Evolutionary conservation across 92 coral and sea anemone species (phyloP).

Genomic region (Epizoanthus scotinus): DNA sequence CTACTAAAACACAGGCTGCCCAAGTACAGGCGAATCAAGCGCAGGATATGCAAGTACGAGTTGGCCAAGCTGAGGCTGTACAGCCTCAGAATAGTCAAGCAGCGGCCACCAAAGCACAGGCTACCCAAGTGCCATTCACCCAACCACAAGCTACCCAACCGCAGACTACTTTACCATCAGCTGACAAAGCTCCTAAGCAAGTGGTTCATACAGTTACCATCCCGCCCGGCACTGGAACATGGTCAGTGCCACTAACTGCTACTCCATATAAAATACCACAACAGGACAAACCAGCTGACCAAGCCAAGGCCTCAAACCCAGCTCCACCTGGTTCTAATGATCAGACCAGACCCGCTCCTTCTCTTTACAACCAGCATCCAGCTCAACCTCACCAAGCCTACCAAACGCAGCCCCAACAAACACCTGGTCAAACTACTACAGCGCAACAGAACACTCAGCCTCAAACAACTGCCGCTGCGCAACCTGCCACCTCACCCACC

Average conservation of each 20-base stretch:
- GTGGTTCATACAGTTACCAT: conserved; percentile 1
- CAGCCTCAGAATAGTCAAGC: background rate
- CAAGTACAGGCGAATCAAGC: background rate
- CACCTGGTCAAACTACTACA: background rate
- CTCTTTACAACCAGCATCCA: background rate
- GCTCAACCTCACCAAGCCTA: conserved; percentile 3
- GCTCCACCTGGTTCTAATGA: background rate
- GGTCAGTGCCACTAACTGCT: background rate
- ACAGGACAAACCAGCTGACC: conserved; percentile 16
- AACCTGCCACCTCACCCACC: no score
- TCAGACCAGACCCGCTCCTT: conserved; percentile 6
- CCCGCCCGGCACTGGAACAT: conserved; percentile 6
- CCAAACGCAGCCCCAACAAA: conserved; percentile 24
- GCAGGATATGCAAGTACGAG: background rate
- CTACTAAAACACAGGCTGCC: conserved; percentile 3
- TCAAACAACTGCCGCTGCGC: background rate
- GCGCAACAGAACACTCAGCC: background rate
- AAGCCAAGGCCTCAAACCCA: background rate
- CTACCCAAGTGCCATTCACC: background rate
- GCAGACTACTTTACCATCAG: background rate
- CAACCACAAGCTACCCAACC: background rate
- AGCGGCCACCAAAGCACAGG: background rate
- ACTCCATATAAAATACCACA: background rate
- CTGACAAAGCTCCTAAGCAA: conserved; percentile 5
- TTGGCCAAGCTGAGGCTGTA: background rate